Evolutionary conservation across 37 sponge, comb jelly and placozoan species (phyloP), one percentile per base, ranked within the genome.

Genomic region (Chondrosia reniformis): DNA sequence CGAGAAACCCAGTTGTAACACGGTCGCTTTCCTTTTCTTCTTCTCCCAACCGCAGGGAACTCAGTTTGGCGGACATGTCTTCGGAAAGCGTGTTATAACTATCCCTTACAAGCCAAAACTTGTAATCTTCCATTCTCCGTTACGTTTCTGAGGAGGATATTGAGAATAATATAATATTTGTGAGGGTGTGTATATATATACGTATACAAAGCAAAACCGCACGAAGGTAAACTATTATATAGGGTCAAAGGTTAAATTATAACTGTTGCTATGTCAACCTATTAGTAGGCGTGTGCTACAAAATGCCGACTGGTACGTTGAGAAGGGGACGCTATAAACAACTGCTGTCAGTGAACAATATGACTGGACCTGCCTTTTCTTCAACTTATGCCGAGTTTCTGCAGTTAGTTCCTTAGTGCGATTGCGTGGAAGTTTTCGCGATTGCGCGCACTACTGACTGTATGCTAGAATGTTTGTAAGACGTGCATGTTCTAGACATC

Each of bases 311-410:
- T n/a, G n/a, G n/a, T n/a, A n/a, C n/a, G n/a, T n/a, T n/a, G 19
- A 69, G 72, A 25, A 69, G 72, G 24, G 72, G 72, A 19, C 38
- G 72, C 3, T 69, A 69, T 44, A 69, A 69, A 44, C 72, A 69
- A 25, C 36, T 69, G 43, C 24, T 40, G n/a, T 19, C 4, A 19
- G 43, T 69, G 15, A 69, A 69, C 41, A 69, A 37, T 40, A 21
- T 69, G 2, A 44, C 44, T 13, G 72, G 72, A 69, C 42, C 43
- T 31, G 2, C 72, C 15, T 10, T 39, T 25, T 17, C 38, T 41
- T 42, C 77, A 8, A 39, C 82, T 37, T 86, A 86, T 43, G 87
- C 87, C 0, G 65, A 87, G 49, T 87, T 87, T 41, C 54, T 82
- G 17, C 81, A 77, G 83, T 87, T 9, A 37, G 61, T 61, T n/a